These are phyloP conservation scores for Drosophila infuscata DNA, from an alignment of 2,888 invertebrate species.

Conservation along the genomic window DNA sequence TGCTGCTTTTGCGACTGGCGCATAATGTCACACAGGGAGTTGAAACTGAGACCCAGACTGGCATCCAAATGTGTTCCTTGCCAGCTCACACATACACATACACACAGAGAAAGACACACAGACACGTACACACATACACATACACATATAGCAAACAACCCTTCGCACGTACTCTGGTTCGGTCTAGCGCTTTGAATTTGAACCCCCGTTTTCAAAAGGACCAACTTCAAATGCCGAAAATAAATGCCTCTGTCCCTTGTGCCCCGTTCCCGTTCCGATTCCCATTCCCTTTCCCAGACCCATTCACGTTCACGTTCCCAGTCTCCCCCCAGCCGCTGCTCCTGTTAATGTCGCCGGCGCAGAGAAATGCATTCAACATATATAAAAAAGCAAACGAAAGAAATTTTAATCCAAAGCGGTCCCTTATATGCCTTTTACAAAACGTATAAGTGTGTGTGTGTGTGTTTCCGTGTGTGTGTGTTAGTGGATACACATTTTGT, in stretches of 20 bases:
- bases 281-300: conserved; percentile 9
- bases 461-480: conserved; percentile 14
- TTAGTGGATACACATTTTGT: conserved; percentile 70
- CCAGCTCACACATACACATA: conserved; percentile 11
- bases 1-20: conserved; percentile 51
- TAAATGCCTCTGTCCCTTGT: conserved; percentile 70
- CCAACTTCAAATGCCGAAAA: conserved; percentile 82
- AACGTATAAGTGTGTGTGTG: conserved; percentile 13
- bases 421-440: conserved; percentile 54
- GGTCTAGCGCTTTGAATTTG: conserved; percentile 79
- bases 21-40: conserved; percentile 78
- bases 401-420: conserved; percentile 77
- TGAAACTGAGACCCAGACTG: conserved; percentile 71
- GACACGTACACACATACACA: conserved; percentile 18
- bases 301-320: conserved; percentile 8
- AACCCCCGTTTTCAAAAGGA: conserved; percentile 80
- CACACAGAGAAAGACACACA: conserved; percentile 7
- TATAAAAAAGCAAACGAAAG: conserved; percentile 58
- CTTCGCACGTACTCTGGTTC: conserved; percentile 72
- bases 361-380: conserved; percentile 72
- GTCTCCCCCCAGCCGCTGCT: conserved; percentile 3
- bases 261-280: conserved; percentile 41
- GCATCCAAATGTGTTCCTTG: conserved; percentile 78
- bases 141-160: conserved; percentile 60
- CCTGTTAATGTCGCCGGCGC: conserved; percentile 38